These are phyloP conservation scores for Dipodomys merriami DNA, from an alignment of 2,113 vertebrate species.

Conservation along the genomic window DNA sequence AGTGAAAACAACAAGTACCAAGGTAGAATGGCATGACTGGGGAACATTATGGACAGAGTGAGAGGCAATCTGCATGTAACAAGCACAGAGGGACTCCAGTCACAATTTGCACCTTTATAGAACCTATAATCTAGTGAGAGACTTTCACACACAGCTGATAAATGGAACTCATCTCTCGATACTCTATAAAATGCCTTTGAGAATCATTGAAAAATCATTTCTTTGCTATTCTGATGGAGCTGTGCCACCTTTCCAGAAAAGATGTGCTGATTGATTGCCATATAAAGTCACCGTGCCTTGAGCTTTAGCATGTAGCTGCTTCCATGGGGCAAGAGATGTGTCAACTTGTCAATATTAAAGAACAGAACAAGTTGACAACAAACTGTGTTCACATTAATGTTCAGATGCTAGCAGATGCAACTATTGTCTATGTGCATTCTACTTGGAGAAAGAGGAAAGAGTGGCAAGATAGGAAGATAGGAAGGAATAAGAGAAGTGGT, in stretches of 20 bases:
- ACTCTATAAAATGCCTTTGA: not conserved
- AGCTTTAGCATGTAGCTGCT: not conserved
- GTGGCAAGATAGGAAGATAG: not conserved
- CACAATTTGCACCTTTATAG: not conserved
- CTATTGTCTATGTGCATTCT: not conserved
- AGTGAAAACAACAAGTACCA: not conserved
- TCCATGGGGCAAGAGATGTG: not conserved
- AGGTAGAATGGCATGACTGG: not conserved
- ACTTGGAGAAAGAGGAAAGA: not conserved
- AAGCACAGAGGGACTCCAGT: not conserved
- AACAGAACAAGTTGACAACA: not conserved
- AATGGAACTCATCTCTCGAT: not conserved
- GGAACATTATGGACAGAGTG: fast-evolving
- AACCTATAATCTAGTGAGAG: not conserved
- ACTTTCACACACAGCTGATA: not conserved
- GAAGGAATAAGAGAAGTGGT: not conserved
- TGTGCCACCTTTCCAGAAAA: not conserved
- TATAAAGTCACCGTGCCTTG: not conserved
- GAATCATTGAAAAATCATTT: not conserved
- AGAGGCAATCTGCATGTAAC: not conserved
- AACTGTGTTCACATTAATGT: not conserved
- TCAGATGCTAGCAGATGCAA: not conserved
- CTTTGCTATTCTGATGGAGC: not conserved
- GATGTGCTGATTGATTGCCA: not conserved
- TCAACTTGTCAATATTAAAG: not conserved